These are phyloP conservation scores for Xiphophorus hellerii DNA, from an alignment of 2,113 vertebrate genomes.

Conservation along the genomic window DNA sequence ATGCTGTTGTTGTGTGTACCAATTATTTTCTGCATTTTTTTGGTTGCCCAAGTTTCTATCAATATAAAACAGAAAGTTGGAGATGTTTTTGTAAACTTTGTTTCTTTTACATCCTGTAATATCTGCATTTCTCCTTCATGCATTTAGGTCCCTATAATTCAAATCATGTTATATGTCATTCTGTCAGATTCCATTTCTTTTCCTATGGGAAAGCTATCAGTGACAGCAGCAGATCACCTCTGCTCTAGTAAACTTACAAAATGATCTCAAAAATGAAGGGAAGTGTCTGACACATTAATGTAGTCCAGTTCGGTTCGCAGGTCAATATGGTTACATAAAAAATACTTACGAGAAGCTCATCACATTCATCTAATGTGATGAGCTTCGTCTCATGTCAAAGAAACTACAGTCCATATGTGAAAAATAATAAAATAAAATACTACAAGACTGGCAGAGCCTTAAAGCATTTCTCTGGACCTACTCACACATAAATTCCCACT, in stretches of 20 bases:
- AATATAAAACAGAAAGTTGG: not conserved
- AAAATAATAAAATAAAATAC: not conserved
- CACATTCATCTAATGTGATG: too few relatives aligned
- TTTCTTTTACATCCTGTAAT: not conserved
- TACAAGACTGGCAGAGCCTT: not conserved
- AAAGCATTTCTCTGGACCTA: conserved; percentile 5
- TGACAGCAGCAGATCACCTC: not conserved
- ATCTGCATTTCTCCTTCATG: not conserved
- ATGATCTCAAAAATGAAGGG: not conserved
- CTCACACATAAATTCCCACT: not conserved
- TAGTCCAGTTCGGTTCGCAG: conserved; percentile 7
- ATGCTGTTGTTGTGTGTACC: not conserved
- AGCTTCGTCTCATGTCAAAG: too few relatives aligned
- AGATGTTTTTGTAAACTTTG: not conserved
- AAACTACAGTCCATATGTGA: not conserved
- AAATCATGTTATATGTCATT: not conserved
- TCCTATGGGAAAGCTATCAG: not conserved
- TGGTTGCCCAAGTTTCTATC: not conserved
- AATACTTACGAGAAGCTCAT: not conserved
- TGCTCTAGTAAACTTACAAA: not conserved
- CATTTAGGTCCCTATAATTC: not conserved
- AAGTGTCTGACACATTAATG: not conserved
- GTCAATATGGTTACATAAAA: conserved; percentile 19
- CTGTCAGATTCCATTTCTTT: not conserved
- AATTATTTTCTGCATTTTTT: not conserved